A percentile compares a stretch with the other conserved stretches of the same genome.
These are phyloP conservation scores for Eudasyphora cyanicolor DNA, from an alignment of 2,888 invertebrate species.

Conservation along the genomic window DNA sequence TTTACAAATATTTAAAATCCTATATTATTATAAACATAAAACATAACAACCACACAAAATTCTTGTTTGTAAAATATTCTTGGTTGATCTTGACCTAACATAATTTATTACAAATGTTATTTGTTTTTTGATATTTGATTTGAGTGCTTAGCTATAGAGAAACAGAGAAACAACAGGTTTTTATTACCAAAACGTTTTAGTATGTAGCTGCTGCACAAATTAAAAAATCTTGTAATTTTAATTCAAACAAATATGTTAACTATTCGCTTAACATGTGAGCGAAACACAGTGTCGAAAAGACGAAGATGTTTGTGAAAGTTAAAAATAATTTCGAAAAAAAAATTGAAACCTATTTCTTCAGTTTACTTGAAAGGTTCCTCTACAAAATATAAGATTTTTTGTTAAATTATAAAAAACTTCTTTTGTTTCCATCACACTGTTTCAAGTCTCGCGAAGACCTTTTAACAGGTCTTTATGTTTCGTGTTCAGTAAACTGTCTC, in stretches of 20 bases:
- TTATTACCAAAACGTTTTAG: not conserved
- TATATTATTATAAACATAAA: too few relatives aligned
- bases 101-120: not conserved
- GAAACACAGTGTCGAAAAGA: not conserved
- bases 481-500: too few relatives aligned
- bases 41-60: not conserved
- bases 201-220: not conserved
- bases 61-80: slow-evolving; percentile 22
- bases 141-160: not conserved
- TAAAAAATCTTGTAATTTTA: slow-evolving; percentile 7
- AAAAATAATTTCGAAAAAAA: not conserved
- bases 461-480: not conserved
- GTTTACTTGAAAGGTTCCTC: too few relatives aligned
- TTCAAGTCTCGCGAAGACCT: not conserved
- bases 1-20: too few relatives aligned
- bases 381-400: too few relatives aligned
- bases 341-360: too few relatives aligned
- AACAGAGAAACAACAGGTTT: slow-evolving; percentile 25
- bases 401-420: too few relatives aligned
- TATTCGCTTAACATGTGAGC: not conserved
- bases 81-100: slow-evolving; percentile 15
- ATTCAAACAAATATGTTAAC: not conserved
- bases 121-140: slow-evolving; percentile 12
- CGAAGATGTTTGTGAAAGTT: not conserved
- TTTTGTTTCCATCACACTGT: not conserved